Percentiles rank a stretch among this genome's conserved stretches.
These are phyloP conservation scores for Furcula furcula DNA, from an alignment of 2,888 invertebrate species.

Conservation along the genomic window DNA sequence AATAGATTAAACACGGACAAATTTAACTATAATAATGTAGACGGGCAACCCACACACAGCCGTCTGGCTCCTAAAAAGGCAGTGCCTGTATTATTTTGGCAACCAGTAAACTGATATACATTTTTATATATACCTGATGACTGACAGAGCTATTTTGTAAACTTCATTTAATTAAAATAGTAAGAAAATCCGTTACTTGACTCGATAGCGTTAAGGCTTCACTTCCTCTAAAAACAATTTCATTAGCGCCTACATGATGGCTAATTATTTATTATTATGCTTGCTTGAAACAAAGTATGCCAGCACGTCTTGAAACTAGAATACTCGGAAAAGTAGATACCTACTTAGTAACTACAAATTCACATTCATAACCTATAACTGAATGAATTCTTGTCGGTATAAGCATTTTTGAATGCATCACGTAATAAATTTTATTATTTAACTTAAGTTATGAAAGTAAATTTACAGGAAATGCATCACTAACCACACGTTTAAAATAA, in stretches of 20 bases:
- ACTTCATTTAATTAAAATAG: neutral
- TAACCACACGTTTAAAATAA: constrained; percentile 47
- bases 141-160: neutral
- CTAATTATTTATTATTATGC: no score
- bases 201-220: neutral
- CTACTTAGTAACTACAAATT: constrained; percentile 16
- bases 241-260: neutral
- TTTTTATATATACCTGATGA: no score
- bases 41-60: no score
- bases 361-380: constrained; percentile 8
- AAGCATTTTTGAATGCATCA: constrained; percentile 9
- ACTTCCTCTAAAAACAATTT: neutral
- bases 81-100: no score
- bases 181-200: neutral
- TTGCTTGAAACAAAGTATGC: constrained; percentile 23
- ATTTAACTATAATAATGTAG: no score
- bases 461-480: constrained; percentile 45
- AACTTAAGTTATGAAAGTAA: constrained; percentile 43
- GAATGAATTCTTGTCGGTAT: constrained; percentile 9
- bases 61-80: no score
- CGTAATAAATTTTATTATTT: constrained; percentile 27
- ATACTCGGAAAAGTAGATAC: constrained; percentile 17
- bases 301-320: constrained; percentile 15
- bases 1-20: no score
- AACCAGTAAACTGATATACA: no score